Evolutionary conservation across 2,113 vertebrate species (phyloP), one percentile per base, ranked within the genome.

Genomic region (Lynx canadensis): DNA sequence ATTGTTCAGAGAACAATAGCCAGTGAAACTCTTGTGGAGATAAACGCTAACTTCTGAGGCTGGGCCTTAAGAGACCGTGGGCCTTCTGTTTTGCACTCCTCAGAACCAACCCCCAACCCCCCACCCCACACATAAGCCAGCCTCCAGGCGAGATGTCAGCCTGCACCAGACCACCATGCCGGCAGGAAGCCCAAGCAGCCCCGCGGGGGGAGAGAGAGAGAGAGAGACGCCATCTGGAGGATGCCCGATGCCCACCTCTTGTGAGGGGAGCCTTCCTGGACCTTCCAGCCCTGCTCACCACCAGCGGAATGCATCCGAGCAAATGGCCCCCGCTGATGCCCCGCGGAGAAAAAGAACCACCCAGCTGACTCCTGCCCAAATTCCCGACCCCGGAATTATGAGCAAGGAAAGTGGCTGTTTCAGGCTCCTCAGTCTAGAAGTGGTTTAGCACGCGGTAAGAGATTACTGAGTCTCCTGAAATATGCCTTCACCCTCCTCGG

Each of bases 211-310:
- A n/a, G n/a, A 36, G 36, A 36, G 29, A 85, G 41, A 85, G 29
- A 85, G 41, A 27, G 7, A 69, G 45, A 15, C 4, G 12, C 45
- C 29, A 25, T 3, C 8, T 33, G 18, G 23, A 45, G 18, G 29
- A 48, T 57, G 18, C 33, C n/a, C 41, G 10, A 1, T 0, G 3
- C 23, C 52, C 3, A 5, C 45, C 3, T 55, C 10, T 1, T 1
- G 19, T 4, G 45, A 52, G 57, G 1, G 57, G 57, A 55, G 10
- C 14, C 63, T 45, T 79, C 83, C 9, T n/a, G 63, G 48, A 80
- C 29, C 36, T 45, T 48, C 36, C 48, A 57, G 71, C 21, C 6
- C 36, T 19, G 29, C 50, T 48, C 36, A 29, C 29, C 1, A 0
- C 63, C 63, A 16, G n/a, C 27, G 3, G 33, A 52, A 66, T 3